These are phyloP conservation scores for Pycnonotus jocosus DNA, from an alignment of 2,113 vertebrate genomes.

Conservation along the genomic window DNA sequence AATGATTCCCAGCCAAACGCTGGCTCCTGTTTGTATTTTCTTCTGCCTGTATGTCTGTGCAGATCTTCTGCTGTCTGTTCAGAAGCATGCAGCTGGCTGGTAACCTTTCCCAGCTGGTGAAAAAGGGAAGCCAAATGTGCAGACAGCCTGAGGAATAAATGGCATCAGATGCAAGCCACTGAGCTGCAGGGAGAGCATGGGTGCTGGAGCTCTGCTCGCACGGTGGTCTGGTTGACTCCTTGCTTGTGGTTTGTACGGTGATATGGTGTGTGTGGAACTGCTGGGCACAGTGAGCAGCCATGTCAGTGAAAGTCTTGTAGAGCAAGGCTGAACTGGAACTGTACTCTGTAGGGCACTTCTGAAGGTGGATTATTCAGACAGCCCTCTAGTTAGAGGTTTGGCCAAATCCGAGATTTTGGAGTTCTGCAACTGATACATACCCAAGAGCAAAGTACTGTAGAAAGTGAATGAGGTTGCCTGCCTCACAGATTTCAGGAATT, in stretches of 20 bases:
- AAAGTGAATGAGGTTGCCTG: neutral
- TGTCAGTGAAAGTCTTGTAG: neutral
- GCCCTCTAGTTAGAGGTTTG: neutral
- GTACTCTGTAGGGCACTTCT: neutral
- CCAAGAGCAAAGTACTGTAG: neutral
- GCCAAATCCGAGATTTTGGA: neutral
- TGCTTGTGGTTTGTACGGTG: neutral
- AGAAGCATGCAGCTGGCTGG: neutral
- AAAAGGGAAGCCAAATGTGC: neutral
- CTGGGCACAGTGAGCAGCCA: neutral
- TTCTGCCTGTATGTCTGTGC: neutral
- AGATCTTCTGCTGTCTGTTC: neutral
- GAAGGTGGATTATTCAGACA: neutral
- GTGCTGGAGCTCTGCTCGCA: neutral
- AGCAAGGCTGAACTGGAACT: neutral
- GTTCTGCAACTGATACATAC: neutral
- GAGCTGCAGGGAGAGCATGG: neutral
- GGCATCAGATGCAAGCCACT: neutral
- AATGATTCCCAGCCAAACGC: neutral
- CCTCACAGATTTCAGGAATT: neutral
- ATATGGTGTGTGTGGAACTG: accelerated
- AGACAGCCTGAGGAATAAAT: neutral
- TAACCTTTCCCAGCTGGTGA: neutral
- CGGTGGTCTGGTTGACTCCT: neutral
- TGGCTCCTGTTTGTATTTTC: neutral